Evolutionary conservation across 2,888 invertebrate genomes (phyloP), one percentile per base, ranked within the genome.

Genomic region (Lomographa bimaculata): DNA sequence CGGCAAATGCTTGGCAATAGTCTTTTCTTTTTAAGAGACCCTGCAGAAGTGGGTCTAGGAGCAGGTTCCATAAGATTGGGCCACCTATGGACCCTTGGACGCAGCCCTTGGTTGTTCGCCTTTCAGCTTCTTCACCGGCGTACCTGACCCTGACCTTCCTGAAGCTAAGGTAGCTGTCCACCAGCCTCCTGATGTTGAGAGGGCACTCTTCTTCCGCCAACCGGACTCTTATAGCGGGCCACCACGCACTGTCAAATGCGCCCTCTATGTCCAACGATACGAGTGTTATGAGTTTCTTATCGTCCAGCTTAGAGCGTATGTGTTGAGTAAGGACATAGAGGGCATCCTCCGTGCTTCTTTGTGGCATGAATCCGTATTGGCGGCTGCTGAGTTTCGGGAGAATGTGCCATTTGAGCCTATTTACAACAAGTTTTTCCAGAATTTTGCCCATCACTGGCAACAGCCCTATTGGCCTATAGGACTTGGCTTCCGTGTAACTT

Each of bases 361-460:
- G 14, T 2, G 14, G 14, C 14, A 14, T 14, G 14, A 14, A 14
- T 14, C 14, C 14, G 4, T 14, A 14, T 4, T 14, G 14, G 14
- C 4, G 14, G 2, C 2, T 14, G 4, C 14, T 14, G 3, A 14
- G 14, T 4, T 4, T 14, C 4, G 14, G 14, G 2, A 14, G 2
- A 2, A 14, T 2, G 14, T 14, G 4, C 2, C 4, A 14, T 14
- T 14, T 14, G 2, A 14, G 2, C 0, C 34, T n/a, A 0, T 1
- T 2, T 1, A 34, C 3, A 0, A 34, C 0, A 11, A 34, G 7
- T 8, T 34, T 34, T 3, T 34, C 34, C 3, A 45, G 7, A 0
- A 53, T 17, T 17, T 52, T 44, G 4, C 47, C 52, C 0, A 60
- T 17, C 0, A 58, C 39, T 0, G 54, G 42, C 21, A 60, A 33